Evolutionary conservation across 2,888 invertebrate genomes (phyloP), one percentile per base, ranked within the genome.

Genomic region (Philereme transversata): DNA sequence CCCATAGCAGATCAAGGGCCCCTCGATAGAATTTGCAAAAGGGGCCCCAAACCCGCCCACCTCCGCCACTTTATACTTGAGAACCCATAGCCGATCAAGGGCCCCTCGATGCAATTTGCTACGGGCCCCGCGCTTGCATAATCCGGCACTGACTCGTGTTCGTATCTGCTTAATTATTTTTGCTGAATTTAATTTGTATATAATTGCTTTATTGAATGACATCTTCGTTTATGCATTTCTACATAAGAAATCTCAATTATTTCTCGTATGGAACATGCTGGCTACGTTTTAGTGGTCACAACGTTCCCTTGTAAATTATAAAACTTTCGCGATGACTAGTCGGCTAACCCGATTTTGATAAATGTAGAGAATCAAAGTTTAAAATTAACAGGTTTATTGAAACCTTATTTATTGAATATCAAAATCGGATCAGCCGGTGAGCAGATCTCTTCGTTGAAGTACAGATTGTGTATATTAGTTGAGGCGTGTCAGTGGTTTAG

Each of bases 391-490:
- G 56, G 47, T 58, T 33, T 46, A 46, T 46, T 46, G 46, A 44
- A 49, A 36, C 50, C 44, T 57, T 57, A 62, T 62, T 62, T 62
- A 57, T 62, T 57, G 54, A 57, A 49, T 61, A 57, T 62, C 58
- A 51, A 62, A 58, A 58, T 62, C 58, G 62, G 62, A n/a, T 49
- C 34, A 57, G 57, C n/a, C 54, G 35, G 50, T 50, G 38, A 40
- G 44, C 40, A 59, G 72, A 72, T 73, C 72, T 74, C 74, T 65
- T 55, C 38, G 56, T 65, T 52, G 57, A 77, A 79, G 77, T 78
- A 79, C 80, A 79, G 51, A 55, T 54, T 80, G 78, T 81, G 76
- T 62, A 79, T 78, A 78, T 65, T 69, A 65, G 62, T 50, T 38
- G 60, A 57, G 55, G 60, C 57, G 63, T 67, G 70, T 65, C 62